Evolutionary conservation across 2,888 invertebrate species (phyloP), one percentile per base, ranked within the genome.

Genomic region (Drosophila cognata): DNA sequence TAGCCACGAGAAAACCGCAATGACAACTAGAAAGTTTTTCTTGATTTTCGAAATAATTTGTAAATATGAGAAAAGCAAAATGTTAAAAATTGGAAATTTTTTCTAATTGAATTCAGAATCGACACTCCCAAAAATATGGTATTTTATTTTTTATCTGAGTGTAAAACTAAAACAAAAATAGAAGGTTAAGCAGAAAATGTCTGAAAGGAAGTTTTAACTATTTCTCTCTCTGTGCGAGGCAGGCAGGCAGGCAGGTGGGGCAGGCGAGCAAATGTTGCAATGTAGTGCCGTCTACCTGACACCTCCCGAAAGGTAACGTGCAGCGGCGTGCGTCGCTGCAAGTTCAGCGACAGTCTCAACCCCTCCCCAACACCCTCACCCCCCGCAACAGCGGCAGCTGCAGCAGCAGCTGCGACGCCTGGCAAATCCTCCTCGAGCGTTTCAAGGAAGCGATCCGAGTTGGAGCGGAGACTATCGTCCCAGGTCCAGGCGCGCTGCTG

Each of bases 391-490:
- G 21, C 58, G 48, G 55, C 56, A 57, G 53, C 56, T 46, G 56
- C 67, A 51, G 29, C 59, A 56, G 59, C 61, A 25, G 66, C 64
- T 51, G 41, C 55, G 10, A 36, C 33, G 28, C 53, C 77, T 7
- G 66, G 62, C 66, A 58, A 52, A 62, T 93, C 92, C 68, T 92
- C 90, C 68, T 93, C 93, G 38, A 93, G 87, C 31, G 93, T 93
- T 75, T 93, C 93, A 21, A 93, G 86, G 71, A 93, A 93, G 65
- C 92, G 90, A 85, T 93, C 93, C 8, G 92, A 93, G 79, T 93
- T 93, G 18, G 93, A 93, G 60, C 92, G 88, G 63, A 93, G 70
- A 81, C 93, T 93, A 55, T 93, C 93, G 63, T 93, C 92, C 93
- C 93, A 93, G 62, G 92, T 91, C 93, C 93, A 93, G 25, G 85